Conservation (phyloP, 2,797 vertebrate genomes). For the Melanotaenia parkinsoni region DNA sequence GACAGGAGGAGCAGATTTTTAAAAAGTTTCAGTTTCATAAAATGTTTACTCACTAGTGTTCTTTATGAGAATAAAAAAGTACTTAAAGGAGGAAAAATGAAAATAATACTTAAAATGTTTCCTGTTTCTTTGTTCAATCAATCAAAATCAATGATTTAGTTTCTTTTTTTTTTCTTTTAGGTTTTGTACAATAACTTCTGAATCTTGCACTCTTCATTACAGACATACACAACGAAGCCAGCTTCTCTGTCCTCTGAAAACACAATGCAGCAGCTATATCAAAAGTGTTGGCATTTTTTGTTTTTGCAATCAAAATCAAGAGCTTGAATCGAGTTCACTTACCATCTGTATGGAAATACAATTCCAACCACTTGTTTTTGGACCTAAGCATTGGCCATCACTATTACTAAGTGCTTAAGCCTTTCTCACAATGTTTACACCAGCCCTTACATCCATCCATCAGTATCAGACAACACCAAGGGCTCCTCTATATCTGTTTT, state of each 20-base stretch:
- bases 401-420: not conserved
- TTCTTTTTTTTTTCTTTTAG: not conserved
- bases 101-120: not conserved
- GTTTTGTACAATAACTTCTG: not conserved
- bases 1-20: not conserved
- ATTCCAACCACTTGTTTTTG: not conserved
- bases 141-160: not conserved
- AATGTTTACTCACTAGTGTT: not conserved
- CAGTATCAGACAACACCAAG: not conserved
- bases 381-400: not conserved
- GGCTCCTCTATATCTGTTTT: too few species aligned
- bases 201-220: not conserved
- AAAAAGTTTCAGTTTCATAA: not conserved
- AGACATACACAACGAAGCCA: not conserved
- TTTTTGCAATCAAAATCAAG: not conserved
- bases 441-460: not conserved
- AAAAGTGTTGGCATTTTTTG: not conserved
- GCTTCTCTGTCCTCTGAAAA: not conserved
- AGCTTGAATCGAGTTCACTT: not conserved
- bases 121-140: not conserved
- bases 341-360: not conserved
- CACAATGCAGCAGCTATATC: not conserved
- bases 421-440: constrained; percentile 1
- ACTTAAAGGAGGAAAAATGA: not conserved
- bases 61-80: not conserved